phyloP scores from a whole-genome alignment of 1,140 invertebrate species.

The Mya arenaria region DNA sequence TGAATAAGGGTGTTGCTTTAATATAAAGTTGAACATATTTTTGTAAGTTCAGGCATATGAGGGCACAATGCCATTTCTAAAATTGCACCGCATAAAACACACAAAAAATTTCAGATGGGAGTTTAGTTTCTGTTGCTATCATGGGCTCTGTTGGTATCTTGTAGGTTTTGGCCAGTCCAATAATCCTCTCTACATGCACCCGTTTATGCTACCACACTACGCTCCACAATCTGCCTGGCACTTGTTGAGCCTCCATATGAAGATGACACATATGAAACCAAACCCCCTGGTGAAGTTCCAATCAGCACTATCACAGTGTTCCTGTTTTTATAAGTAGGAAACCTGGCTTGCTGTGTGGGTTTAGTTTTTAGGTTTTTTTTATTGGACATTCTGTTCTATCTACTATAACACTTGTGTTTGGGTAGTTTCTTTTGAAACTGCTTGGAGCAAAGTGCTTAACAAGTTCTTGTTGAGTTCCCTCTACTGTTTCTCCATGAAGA shows the following conservation, averaged over 20 bases:
- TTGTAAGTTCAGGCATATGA: background rate
- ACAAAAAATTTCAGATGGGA: conserved; percentile 40
- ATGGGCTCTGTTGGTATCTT: conserved; percentile 44
- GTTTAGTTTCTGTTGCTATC: conserved; percentile 40
- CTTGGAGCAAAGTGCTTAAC: too few relatives aligned
- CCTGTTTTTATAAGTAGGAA: conserved; percentile 70
- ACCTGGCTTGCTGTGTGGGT: conserved; percentile 56
- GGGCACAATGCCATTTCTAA: conserved; percentile 18
- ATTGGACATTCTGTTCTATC: too few relatives aligned
- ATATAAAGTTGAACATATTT: too few relatives aligned
- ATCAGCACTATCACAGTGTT: conserved; percentile 53
- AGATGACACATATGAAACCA: conserved; percentile 39
- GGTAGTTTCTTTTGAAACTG: too few relatives aligned
- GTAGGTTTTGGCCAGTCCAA: conserved; percentile 57
- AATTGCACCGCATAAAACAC: conserved; percentile 58
- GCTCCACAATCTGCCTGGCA: conserved; percentile 57
- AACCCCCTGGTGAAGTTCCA: conserved; percentile 51
- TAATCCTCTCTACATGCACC: conserved; percentile 57
- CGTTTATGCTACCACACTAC: conserved; percentile 30
- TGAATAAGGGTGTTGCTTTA: too few relatives aligned
- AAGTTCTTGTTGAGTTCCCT: too few relatives aligned
- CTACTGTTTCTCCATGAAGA: too few relatives aligned
- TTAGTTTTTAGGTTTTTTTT: background rate
- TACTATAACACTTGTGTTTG: too few relatives aligned
- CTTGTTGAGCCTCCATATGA: conserved; percentile 55